phyloP scores from a whole-genome alignment of 1,140 invertebrate genomes.

The Atta texana region DNA sequence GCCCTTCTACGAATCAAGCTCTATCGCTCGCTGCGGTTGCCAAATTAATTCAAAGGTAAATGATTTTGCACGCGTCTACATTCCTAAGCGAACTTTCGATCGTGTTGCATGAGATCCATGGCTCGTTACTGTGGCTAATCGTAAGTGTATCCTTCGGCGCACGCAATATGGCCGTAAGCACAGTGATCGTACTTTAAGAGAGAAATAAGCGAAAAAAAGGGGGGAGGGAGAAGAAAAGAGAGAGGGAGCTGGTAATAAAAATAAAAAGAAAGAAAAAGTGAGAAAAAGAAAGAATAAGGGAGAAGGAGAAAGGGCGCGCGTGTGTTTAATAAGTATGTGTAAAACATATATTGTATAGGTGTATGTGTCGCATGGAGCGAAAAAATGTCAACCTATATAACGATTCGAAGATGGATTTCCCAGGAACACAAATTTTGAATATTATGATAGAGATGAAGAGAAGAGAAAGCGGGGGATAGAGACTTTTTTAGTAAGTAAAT shows the following conservation, averaged over 20 bases:
- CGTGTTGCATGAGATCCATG: slow-evolving; percentile 40
- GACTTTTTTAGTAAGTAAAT: slow-evolving; percentile 57
- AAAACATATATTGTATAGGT: not conserved
- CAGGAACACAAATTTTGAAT: not conserved
- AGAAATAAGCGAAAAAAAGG: slow-evolving; percentile 18
- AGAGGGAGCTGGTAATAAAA: not conserved
- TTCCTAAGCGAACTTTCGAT: slow-evolving; percentile 5
- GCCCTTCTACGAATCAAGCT: not conserved
- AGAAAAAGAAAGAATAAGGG: not conserved
- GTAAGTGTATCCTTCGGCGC: slow-evolving; percentile 52
- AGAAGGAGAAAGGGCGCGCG: not conserved
- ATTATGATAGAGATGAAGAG: not conserved
- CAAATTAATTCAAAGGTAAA: not conserved
- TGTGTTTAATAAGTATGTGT: not conserved
- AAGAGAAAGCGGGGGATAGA: not conserved
- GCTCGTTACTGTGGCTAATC: slow-evolving; percentile 56
- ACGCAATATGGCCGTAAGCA: slow-evolving; percentile 56
- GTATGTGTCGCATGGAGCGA: not conserved
- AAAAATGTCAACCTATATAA: not conserved
- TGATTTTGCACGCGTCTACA: slow-evolving; percentile 12
- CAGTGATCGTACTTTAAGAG: slow-evolving; percentile 47
- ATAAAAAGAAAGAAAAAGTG: not conserved
- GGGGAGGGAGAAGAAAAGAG: not conserved
- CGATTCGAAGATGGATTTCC: slow-evolving; percentile 4
- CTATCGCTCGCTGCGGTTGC: not conserved